phyloP scores from a whole-genome alignment of 2,113 vertebrate species.

The Panthera tigris region DNA sequence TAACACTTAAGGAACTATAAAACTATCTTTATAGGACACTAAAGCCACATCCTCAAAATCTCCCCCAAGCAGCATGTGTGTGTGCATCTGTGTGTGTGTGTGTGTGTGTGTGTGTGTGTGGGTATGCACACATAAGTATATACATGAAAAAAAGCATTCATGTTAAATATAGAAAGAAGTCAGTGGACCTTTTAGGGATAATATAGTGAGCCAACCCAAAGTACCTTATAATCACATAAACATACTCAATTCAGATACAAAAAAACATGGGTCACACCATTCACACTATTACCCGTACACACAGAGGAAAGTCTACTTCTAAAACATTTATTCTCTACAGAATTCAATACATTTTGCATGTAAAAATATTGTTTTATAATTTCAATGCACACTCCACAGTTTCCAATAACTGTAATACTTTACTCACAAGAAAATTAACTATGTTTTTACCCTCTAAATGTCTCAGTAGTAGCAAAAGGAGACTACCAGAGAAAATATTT shows the following conservation, averaged over 20 bases:
- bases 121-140: not conserved
- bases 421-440: constrained; percentile 11
- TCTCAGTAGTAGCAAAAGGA: constrained; percentile 13
- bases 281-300: not conserved
- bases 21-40: constrained; percentile 36
- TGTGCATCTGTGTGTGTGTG: too few species aligned
- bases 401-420: constrained; percentile 20
- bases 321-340: not conserved
- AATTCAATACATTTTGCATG: not conserved
- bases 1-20: constrained; percentile 27
- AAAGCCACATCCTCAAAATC: constrained; percentile 30
- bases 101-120: too few species aligned
- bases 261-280: not conserved
- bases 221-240: constrained; percentile 8
- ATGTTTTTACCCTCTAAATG: not conserved
- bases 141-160: not conserved
- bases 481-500: constrained; percentile 8
- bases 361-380: constrained; percentile 31
- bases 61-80: not conserved
- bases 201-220: constrained; percentile 12
- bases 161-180: constrained; percentile 43
- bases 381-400: not conserved
- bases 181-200: not conserved
- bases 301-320: not conserved
- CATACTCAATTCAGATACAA: constrained; percentile 17